phyloP scores from a whole-genome alignment of 2,113 vertebrate species.

The Ibidorhyncha struthersii region DNA sequence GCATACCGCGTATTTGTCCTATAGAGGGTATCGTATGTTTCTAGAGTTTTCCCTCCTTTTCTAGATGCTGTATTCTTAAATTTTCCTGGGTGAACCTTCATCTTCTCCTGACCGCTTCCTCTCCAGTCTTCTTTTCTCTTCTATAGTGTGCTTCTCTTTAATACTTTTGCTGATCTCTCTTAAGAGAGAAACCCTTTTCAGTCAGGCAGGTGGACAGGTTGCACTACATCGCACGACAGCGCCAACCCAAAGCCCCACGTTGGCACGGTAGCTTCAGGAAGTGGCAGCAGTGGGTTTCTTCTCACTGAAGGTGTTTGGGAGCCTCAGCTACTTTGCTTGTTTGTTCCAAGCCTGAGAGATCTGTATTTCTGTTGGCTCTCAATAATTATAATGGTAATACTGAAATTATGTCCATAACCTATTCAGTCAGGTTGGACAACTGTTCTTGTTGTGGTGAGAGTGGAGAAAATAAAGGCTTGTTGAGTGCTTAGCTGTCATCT shows the following conservation, averaged over 20 bases:
- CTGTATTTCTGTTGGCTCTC: not conserved
- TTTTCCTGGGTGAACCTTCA: not conserved
- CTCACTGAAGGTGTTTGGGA: not conserved
- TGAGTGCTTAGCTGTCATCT: not conserved
- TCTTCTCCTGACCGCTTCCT: not conserved
- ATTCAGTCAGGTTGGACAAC: not conserved
- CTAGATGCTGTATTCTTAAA: not conserved
- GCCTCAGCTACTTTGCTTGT: not conserved
- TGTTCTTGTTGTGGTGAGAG: not conserved
- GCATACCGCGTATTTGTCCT: not conserved
- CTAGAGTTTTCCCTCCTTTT: constrained; percentile 26
- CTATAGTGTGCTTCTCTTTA: not conserved
- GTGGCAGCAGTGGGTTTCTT: not conserved
- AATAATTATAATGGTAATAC: not conserved
- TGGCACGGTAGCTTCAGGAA: accelerated
- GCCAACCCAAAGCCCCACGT: accelerated
- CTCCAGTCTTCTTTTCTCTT: not conserved
- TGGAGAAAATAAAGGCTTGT: not conserved
- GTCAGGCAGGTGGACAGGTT: not conserved
- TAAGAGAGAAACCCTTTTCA: not conserved
- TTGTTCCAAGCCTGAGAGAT: not conserved
- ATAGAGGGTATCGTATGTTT: not conserved
- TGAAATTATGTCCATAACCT: not conserved
- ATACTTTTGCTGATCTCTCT: not conserved
- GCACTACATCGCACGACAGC: accelerated